Base-by-base conservation (phyloP, 2,797 vertebrate species). In the Furcifer pardalis region DNA sequence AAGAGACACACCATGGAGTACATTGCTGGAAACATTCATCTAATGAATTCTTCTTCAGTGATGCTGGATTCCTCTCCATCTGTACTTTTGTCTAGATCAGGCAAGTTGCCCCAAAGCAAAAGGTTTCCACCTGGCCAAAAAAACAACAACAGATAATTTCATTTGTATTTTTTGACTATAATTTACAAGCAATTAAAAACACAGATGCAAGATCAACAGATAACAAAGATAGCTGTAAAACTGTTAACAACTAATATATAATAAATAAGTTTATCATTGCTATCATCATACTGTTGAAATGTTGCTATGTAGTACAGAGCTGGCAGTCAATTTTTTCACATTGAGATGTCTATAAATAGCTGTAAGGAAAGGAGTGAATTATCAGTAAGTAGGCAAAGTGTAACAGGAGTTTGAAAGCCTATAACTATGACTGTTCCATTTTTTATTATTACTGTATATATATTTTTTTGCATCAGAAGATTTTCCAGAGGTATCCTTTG, bases 51-150 rank as follows among this genome's bases (percentile, higher is more conserved):
- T 90, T 98, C 98, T 86, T 97, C 97, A 86, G 96, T 98, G 78
- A 94, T 92, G 90, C 94, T 96, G 92, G 96, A 96, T 0, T 84
- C 76, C 68, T 97, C 97, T 94, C 97, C 98, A 2, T 97, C 97
- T 63, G 97, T 94, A 76, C 94, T 97, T 76, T 97, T 97, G 87
- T 99, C 98, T 92, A 97, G 91, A 84, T 98, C 98, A 25, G 98
- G 97, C 87, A 99, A 96, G 88, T 99, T 97, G 83, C 98, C 98
- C 98, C 98, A 99, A 63, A 99, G 96, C 87, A 99, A 94, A 19
- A 97, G 94, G 87, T 98, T 97, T 90, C 97, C 96, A 92, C 98
- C 98, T 99, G 94, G n/a, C n/a, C n/a, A n/a, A n/a, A n/a, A 82
- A 52, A 74, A 59, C 8, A 40, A 44, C 59, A 79, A 7, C 49